phyloP scores from a whole-genome alignment of 2,888 invertebrate species.

The Coleophora flavipennella region DNA sequence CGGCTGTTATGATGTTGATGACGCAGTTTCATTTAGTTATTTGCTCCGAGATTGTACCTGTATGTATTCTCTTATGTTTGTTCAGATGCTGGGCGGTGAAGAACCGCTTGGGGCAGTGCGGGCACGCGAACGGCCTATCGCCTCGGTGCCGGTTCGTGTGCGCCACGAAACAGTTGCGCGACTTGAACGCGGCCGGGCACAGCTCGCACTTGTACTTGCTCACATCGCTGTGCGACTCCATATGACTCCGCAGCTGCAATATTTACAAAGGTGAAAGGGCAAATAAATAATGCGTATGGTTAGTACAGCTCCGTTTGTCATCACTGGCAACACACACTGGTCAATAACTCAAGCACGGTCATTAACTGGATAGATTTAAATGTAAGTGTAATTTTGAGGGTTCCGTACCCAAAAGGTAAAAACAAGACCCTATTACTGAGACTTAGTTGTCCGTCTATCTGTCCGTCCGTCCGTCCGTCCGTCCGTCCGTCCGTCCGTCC shows the following conservation, averaged over 20 bases:
- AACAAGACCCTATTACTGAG: too few relatives aligned
- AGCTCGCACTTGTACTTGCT: constrained; percentile 31
- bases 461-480: too few relatives aligned
- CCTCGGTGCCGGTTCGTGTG: constrained; percentile 52
- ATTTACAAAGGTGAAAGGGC: neutral
- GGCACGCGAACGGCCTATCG: constrained; percentile 43
- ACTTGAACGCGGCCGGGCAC: constrained; percentile 38
- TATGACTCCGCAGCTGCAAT: constrained; percentile 32
- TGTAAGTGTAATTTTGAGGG: too few relatives aligned
- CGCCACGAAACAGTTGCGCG: constrained; percentile 17
- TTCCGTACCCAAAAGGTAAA: too few relatives aligned
- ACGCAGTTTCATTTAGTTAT: too few relatives aligned
- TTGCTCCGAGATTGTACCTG: constrained; percentile 36
- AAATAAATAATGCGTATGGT: neutral
- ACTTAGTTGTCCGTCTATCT: too few relatives aligned
- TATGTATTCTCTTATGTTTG: constrained; percentile 57
- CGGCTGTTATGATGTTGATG: too few relatives aligned
- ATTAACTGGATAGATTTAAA: too few relatives aligned
- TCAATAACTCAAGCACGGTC: too few relatives aligned
- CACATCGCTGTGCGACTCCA: constrained; percentile 27
- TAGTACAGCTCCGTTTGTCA: too few relatives aligned
- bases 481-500: too few relatives aligned
- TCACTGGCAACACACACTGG: too few relatives aligned
- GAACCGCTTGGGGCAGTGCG: constrained; percentile 51
- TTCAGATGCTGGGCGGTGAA: constrained; percentile 41